Conservation (phyloP, 1,140 invertebrate genomes). For the Drosophila tani region DNA sequence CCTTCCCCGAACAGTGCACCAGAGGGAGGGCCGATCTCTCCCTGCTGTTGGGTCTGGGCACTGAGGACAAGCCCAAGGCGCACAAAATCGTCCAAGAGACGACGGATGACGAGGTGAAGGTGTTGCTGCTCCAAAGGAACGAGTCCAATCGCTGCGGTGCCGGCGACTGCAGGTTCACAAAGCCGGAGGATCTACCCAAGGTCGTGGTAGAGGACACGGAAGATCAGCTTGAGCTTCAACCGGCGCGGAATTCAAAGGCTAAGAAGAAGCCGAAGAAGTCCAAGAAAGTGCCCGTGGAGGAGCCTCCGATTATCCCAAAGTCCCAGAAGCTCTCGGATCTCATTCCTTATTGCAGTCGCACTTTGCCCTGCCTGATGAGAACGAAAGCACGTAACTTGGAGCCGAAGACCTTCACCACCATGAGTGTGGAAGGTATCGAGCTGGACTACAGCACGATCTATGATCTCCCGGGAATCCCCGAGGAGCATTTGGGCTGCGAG, state of each 20-base stretch:
- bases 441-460: conserved; percentile 56
- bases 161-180: neutral
- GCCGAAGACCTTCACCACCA: neutral
- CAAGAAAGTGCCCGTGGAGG: neutral
- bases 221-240: fast-evolving
- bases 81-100: neutral
- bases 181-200: neutral
- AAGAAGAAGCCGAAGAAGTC: neutral
- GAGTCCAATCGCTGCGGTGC: neutral
- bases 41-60: conserved; percentile 5
- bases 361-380: neutral
- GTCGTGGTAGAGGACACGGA: neutral
- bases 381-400: neutral
- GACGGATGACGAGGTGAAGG: conserved; percentile 1
- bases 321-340: conserved; percentile 13
- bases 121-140: conserved; percentile 4
- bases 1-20: neutral
- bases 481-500: neutral
- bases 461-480: neutral
- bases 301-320: neutral
- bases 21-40: neutral
- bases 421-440: neutral
- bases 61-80: neutral
- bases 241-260: too few species aligned
- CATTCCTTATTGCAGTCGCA: conserved; percentile 16